Conservation (phyloP, 1,140 invertebrate species). For the Semibalanus balanoides region DNA sequence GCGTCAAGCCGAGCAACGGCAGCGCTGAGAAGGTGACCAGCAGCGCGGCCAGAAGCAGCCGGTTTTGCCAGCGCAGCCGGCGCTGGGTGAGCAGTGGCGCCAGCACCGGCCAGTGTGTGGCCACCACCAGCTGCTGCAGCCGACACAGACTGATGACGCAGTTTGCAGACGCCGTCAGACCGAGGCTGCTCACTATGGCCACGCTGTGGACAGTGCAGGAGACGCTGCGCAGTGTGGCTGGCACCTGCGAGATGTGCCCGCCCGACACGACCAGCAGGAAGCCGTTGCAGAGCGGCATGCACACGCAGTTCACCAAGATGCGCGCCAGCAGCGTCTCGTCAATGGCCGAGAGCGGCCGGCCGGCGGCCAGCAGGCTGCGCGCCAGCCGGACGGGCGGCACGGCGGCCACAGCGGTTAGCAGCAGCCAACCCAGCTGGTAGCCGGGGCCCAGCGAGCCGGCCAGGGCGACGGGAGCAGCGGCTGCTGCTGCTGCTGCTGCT, state of each 20-base stretch:
- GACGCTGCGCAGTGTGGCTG: background rate
- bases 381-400: background rate
- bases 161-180: background rate
- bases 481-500: no score
- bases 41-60: background rate
- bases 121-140: background rate
- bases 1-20: background rate
- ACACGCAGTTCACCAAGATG: background rate
- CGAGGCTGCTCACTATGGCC: background rate
- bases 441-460: no score
- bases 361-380: background rate
- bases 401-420: background rate
- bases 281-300: background rate
- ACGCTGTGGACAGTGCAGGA: background rate
- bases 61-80: background rate
- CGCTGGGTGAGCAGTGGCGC: background rate
- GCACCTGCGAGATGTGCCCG: no score
- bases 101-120: background rate
- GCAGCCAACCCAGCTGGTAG: background rate
- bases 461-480: no score
- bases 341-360: background rate
- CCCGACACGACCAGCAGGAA: no score
- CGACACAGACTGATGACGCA: background rate
- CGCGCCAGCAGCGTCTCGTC: background rate
- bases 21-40: background rate